phyloP scores from a whole-genome alignment of 2,797 vertebrate species.

The Rhynchotus rufescens region DNA sequence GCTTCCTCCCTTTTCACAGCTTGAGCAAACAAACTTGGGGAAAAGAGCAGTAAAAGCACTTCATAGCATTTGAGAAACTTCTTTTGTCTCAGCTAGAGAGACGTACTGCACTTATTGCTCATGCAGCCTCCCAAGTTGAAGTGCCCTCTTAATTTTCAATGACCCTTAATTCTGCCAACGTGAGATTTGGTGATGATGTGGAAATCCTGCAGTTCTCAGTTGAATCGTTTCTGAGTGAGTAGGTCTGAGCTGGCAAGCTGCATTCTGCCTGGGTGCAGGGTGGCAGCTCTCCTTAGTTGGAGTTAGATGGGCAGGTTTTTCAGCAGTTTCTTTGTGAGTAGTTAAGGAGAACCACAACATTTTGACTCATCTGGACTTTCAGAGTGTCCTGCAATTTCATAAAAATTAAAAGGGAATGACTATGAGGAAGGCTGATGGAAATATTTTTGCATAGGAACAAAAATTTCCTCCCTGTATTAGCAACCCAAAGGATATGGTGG shows the following conservation, averaged over 20 bases:
- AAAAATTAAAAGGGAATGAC: background rate
- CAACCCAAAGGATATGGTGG: background rate
- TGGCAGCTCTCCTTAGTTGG: background rate
- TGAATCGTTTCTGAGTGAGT: background rate
- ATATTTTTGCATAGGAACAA: fast-evolving
- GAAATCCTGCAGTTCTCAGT: background rate
- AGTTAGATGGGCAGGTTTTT: background rate
- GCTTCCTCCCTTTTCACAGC: background rate
- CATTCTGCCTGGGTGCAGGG: background rate
- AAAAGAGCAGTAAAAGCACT: background rate
- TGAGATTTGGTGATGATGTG: background rate
- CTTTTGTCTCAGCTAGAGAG: background rate
- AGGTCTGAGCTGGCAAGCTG: background rate
- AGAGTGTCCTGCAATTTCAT: background rate
- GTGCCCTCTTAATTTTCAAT: background rate
- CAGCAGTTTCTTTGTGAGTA: background rate
- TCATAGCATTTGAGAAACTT: background rate
- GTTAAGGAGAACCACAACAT: background rate
- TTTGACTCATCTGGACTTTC: background rate
- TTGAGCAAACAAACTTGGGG: background rate
- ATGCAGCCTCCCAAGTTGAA: background rate
- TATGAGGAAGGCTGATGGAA: background rate
- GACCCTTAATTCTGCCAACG: background rate
- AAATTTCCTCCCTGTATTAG: background rate
- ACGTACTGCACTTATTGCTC: background rate